Base-by-base conservation (phyloP, 1,140 invertebrate species). In the Drosophila sproati region DNA sequence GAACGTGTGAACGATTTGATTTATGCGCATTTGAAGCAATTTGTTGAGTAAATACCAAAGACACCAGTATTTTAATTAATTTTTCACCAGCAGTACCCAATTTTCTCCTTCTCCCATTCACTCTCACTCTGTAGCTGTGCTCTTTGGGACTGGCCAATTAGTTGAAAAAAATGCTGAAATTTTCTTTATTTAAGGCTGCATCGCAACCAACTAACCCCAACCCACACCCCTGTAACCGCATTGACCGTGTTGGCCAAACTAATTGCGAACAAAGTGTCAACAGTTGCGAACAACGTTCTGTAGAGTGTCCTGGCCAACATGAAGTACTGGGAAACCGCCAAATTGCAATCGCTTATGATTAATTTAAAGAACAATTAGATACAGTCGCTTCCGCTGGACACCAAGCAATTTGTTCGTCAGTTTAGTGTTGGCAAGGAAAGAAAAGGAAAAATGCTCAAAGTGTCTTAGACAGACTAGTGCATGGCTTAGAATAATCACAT, bases 191-290 rank as follows among this genome's bases (percentile, higher is more conserved):
- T 75, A 64, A 72, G 50, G 59, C 74, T 12, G 4, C 47, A 51
- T 28, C 12, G 47, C 35, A 34, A 72, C 55, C 59, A 12, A 39
- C n/a, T 20, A 0, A 20, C 3, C 32, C 32, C 35, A 20, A 50
- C 8, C 32, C 32, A 29, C 8, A 10, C 51, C 6, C 8, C 0
- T 4, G 28, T 28, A 2, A 35, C 50, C 37, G 54, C 54, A 87
- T 88, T 80, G 79, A 77, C 69, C 70, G 20, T 43, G 1, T n/a
- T 43, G 3, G 37, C 37, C 7, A 70, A 80, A 78, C 85, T 89
- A 88, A 88, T 88, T 89, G 85, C 85, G 80, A 85, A 89, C 80
- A 83, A 88, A 88, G 85, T 88, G 85, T 88, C 85, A 80, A 89
- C 85, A 88, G 80, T 82, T 83, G 81, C 71, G 82, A 56, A 48